Percentiles rank a stretch among this genome's conserved stretches.
phyloP scores from a whole-genome alignment of 1,140 invertebrate species.

The Megathymus violae region DNA sequence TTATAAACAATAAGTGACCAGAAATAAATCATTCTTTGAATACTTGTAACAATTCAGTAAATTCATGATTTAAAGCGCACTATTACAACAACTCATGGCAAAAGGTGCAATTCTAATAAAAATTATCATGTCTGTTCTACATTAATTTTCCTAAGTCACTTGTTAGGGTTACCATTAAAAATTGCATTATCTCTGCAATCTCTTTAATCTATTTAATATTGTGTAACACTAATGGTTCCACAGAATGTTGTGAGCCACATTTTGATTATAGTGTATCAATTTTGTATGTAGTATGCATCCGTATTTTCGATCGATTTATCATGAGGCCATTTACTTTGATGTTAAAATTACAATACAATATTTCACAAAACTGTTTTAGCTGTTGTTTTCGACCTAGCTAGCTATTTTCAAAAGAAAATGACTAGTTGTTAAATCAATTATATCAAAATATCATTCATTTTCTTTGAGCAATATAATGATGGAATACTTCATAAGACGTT shows the following conservation, averaged over 20 bases:
- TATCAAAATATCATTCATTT: slow-evolving; percentile 71
- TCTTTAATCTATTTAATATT: slow-evolving; percentile 17
- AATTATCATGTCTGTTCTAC: slow-evolving; percentile 4
- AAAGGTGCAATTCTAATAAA: slow-evolving; percentile 10
- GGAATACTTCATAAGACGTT: slow-evolving; percentile 80
- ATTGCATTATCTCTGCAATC: not conserved
- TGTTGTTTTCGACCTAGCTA: slow-evolving; percentile 40
- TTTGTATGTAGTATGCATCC: slow-evolving; percentile 8
- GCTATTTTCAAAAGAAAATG: slow-evolving; percentile 81
- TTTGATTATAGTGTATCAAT: not conserved
- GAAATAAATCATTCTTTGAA: not conserved
- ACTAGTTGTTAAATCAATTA: slow-evolving; percentile 72
- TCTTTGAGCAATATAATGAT: slow-evolving; percentile 80
- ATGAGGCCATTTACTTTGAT: slow-evolving; percentile 10
- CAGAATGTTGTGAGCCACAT: slow-evolving; percentile 47
- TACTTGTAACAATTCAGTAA: slow-evolving; percentile 11
- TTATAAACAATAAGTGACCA: slow-evolving; percentile 20
- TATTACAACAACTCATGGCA: slow-evolving; percentile 2
- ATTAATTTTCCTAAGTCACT: not conserved
- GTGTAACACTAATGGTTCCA: slow-evolving; percentile 47
- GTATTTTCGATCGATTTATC: not conserved
- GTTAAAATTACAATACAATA: slow-evolving; percentile 10
- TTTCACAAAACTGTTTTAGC: slow-evolving; percentile 3
- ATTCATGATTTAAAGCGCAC: slow-evolving; percentile 19
- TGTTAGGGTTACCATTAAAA: slow-evolving; percentile 4